Evolutionary conservation across 1,140 invertebrate species (phyloP), one percentile per base, ranked within the genome.

Genomic region (Oryctes rhinoceros): DNA sequence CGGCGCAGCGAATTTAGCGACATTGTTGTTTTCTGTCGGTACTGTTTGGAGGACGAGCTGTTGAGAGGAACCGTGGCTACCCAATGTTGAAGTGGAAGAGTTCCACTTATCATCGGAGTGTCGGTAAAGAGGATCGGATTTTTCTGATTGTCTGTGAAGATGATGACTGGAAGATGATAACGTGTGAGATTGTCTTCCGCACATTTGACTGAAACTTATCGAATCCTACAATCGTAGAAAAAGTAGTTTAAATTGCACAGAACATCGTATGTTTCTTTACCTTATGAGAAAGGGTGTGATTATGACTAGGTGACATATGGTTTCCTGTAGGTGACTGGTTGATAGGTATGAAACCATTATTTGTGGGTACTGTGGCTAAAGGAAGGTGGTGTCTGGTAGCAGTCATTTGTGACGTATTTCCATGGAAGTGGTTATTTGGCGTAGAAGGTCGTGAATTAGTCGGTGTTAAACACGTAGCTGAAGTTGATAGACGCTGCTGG

Each of bases 391-490:
- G 86, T 84, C 86, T 83, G 83, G 81, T 84, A 86, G 81, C 84
- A 86, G 84, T 84, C 24, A 82, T 78, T 37, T 71, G 65, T 80
- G 81, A 18, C 76, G 47, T 79, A 59, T 82, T 30, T 13, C 80
- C 80, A 75, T 85, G 85, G 78, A 84, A 87, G 80, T 84, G 84
- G 81, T 85, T 87, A 77, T 87, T 88, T 59, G 93, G 94, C 35
- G 93, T 96, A n/a, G 92, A 93, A 39, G 95, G 94, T 84, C 95
- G 89, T n/a, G 91, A 92, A 86, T 91, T 91, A 76, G 91, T 93
- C 44, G 93, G 90, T 9, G 92, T 91, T 75, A 91, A 86, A 84
- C 90, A 91, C 48, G 90, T 90, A 44, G 92, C 89, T 4, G 91
- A 91, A 15, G 90, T 87, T 4, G 91, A 91, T 80, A 94, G 85